Percentiles rank a stretch among this genome's conserved stretches.
phyloP scores from a whole-genome alignment of 1,140 invertebrate species.

The Lucilia sericata region DNA sequence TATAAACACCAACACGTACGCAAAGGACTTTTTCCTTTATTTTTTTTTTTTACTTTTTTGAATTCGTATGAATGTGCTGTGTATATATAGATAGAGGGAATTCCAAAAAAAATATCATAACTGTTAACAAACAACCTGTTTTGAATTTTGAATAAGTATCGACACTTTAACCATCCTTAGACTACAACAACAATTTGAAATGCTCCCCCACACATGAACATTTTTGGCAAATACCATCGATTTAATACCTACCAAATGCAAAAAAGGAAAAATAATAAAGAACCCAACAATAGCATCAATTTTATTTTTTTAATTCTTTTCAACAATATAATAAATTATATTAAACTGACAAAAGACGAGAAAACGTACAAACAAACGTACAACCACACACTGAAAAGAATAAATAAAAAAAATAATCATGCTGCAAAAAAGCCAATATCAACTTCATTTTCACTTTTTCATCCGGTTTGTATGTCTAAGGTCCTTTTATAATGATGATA shows the following conservation, averaged over 20 bases:
- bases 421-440: background rate
- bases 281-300: background rate
- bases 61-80: background rate
- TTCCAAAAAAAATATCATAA: slow-evolving; percentile 25
- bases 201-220: background rate
- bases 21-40: background rate
- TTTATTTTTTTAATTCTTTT: background rate
- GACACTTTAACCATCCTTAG: background rate
- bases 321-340: slow-evolving; percentile 30
- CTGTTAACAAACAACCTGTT: slow-evolving; percentile 35
- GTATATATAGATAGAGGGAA: background rate
- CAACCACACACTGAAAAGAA: background rate
- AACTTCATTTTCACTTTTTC: background rate
- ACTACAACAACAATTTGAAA: background rate
- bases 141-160: slow-evolving; percentile 38
- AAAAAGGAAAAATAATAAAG: background rate
- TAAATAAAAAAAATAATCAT: background rate
- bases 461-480: background rate
- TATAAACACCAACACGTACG: slow-evolving; percentile 39
- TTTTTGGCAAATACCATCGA: background rate
- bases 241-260: no score
- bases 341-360: slow-evolving; percentile 22
- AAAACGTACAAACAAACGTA: background rate
- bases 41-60: background rate
- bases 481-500: background rate